Conservation (phyloP, 2,797 vertebrate species). For the Myotis daubentonii region DNA sequence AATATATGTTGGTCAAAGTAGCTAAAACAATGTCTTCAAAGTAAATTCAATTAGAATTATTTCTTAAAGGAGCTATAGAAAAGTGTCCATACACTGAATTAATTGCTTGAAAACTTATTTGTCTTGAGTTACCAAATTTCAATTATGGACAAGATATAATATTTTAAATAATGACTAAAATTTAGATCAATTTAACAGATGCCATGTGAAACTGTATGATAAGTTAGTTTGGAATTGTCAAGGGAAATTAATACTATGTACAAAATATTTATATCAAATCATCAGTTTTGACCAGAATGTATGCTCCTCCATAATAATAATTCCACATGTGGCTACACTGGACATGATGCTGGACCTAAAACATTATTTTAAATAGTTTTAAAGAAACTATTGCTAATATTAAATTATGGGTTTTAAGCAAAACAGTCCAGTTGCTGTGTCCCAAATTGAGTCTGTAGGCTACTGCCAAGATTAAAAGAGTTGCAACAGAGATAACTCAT, state of each 20-base stretch:
- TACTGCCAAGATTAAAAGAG: neutral
- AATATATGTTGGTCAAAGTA: neutral
- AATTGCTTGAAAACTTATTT: neutral
- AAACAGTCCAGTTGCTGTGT: neutral
- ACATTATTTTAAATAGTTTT: neutral
- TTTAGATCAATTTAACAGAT: neutral
- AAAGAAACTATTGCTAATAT: neutral
- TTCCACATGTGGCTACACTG: neutral
- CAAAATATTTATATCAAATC: neutral
- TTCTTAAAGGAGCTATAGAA: neutral
- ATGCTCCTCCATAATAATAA: neutral
- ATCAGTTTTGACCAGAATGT: neutral
- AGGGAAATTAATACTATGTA: neutral
- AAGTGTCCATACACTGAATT: neutral
- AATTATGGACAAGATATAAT: neutral
- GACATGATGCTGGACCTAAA: neutral
- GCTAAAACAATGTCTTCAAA: neutral
- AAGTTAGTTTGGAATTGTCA: neutral
- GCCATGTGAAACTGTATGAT: neutral
- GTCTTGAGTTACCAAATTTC: neutral
- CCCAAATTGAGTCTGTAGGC: neutral
- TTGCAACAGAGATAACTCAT: neutral
- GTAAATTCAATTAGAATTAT: neutral
- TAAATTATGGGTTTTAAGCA: neutral
- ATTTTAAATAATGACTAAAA: slow-evolving; percentile 23